Evolutionary conservation across 1,140 invertebrate genomes (phyloP), one percentile per base, ranked within the genome.

Genomic region (Lordiphosa stackelbergi): DNA sequence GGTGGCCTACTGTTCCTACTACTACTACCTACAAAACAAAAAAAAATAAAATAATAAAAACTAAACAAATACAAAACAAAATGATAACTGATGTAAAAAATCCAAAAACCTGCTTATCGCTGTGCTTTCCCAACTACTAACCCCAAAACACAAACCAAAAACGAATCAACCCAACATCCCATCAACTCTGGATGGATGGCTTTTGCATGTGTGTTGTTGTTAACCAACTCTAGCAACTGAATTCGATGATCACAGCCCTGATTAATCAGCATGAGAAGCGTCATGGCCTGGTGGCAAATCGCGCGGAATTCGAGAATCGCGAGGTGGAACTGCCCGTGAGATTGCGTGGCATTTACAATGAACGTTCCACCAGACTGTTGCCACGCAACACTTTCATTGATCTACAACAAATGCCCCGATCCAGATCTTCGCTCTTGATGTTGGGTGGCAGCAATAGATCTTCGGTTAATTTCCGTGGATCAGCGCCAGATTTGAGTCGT

Each of bases 201-300:
- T 60, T 42, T 69, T 83, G 78, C 78, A 83, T 83, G 78, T 83
- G 66, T 64, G 69, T 64, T 49, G n/a, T 54, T 60, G 61, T 58
- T 68, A 64, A 69, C 66, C 49, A 63, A 71, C n/a, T 38, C 4
- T 59, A 83, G 77, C 55, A 54, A 55, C 40, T 83, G 49, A 83
- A 83, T 42, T 34, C 58, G 11, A 38, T 52, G 48, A 60, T 83
- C 19, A 66, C 55, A 16, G 28, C 58, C 38, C 71, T 78, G 35
- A 81, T 90, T 16, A 88, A 89, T 63, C 87, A 89, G 66, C 90
- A 90, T 69, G 90, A 91, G 83, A 86, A 74, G 52, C 89, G 89
- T 34, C 88, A 87, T 73, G 89, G 89, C 9, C 63, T 86, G 4
- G 88, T 90, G 53, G 74, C 85, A 2, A 90, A 91, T 55, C 62